phyloP scores from a whole-genome alignment of 2,797 vertebrate genomes.

The Alectoris magna region DNA sequence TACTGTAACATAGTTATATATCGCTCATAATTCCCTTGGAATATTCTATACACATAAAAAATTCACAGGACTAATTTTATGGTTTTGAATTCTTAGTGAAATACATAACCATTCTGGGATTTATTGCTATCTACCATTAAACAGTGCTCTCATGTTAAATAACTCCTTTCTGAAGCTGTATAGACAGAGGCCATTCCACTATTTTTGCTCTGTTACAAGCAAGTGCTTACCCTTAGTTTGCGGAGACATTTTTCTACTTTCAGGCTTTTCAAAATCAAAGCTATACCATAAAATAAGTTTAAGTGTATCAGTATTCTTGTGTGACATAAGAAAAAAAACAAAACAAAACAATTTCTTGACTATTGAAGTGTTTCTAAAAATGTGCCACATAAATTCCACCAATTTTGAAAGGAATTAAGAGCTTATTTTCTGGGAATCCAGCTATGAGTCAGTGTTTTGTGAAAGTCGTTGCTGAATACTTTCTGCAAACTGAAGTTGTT shows the following conservation, averaged over 20 bases:
- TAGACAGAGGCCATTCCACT: background rate
- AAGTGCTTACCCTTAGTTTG: background rate
- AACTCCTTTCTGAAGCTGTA: background rate
- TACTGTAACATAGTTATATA: background rate
- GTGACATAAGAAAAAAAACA: background rate
- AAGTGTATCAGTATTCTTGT: background rate
- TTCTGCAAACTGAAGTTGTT: constrained; percentile 12
- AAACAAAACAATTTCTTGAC: background rate
- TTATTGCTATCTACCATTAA: background rate
- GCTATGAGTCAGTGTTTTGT: constrained; percentile 32
- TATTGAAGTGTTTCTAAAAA: constrained; percentile 26
- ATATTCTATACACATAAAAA: constrained; percentile 37
- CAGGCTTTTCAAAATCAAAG: background rate
- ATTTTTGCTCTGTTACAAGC: background rate
- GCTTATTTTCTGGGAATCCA: background rate
- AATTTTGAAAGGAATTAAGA: constrained; percentile 21
- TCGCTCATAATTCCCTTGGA: constrained; percentile 13
- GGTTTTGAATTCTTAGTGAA: constrained; percentile 35
- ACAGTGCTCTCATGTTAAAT: background rate
- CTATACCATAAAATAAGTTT: background rate
- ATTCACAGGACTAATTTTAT: background rate
- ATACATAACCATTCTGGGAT: background rate
- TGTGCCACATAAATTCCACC: background rate
- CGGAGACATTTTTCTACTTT: background rate
- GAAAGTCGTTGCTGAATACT: constrained; percentile 20